Percentiles rank a stretch among this genome's conserved stretches.
Conservation (phyloP, 30 jellyfish, hydroid and myxozoan species). For the Turritopsis dohrnii region DNA sequence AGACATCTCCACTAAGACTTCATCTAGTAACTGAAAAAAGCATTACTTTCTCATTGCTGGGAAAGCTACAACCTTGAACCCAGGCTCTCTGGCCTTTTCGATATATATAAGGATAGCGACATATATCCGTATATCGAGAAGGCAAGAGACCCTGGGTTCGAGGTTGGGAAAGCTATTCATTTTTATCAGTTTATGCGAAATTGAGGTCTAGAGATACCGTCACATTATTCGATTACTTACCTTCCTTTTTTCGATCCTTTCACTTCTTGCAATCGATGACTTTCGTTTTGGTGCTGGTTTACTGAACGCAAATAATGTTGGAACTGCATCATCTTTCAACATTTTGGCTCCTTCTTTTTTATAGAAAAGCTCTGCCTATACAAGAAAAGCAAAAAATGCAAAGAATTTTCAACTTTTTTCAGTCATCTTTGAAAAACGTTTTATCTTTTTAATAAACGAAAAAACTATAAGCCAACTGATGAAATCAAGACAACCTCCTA, state of each 20-base stretch:
- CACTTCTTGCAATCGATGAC: too few species aligned
- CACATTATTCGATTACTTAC: conserved; percentile 19
- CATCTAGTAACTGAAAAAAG: background rate
- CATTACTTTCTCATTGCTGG: too few species aligned
- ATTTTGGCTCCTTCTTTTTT: conserved; percentile 22
- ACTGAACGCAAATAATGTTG: conserved; percentile 25
- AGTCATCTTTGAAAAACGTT: background rate
- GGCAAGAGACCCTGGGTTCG: background rate
- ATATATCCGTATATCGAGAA: background rate
- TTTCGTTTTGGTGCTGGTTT: conserved; percentile 21
- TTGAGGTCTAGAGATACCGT: conserved; percentile 5
- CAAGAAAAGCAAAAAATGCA: conserved; percentile 1
- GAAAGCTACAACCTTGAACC: too few species aligned
- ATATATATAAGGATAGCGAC: background rate
- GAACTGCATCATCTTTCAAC: conserved; percentile 53
- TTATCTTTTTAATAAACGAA: background rate
- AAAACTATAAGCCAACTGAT: background rate
- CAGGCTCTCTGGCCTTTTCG: too few species aligned
- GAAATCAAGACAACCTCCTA: background rate
- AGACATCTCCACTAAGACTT: background rate
- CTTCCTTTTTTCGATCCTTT: background rate
- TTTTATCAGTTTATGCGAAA: too few species aligned
- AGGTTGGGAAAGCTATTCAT: background rate
- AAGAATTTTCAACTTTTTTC: too few species aligned
- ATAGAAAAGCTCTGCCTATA: conserved; percentile 31